Evolutionary conservation across 2,797 vertebrate species (phyloP).

Genomic region (Thalassophryne amazonica): DNA sequence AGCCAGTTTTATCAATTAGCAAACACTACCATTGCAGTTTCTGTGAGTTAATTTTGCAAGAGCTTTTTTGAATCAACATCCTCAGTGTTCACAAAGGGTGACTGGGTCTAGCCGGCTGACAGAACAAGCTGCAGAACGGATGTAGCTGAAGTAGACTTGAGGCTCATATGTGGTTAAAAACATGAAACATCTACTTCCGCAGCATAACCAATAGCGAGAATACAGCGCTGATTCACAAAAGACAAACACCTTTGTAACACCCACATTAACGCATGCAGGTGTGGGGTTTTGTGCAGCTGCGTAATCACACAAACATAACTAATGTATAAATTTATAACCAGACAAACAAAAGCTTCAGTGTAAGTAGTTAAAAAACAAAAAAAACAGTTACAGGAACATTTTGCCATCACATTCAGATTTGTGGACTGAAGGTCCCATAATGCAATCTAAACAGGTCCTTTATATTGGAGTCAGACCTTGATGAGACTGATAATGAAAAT

Average conservation of each 20-base stretch:
- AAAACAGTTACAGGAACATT: constrained; percentile 12
- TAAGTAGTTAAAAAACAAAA: not conserved
- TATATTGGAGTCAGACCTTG: constrained; percentile 29
- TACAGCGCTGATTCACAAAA: constrained; percentile 78
- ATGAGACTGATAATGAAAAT: constrained; percentile 38
- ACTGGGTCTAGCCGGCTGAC: constrained; percentile 24
- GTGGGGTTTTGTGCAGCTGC: constrained; percentile 4
- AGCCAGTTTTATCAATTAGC: too few species aligned
- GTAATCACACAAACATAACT: constrained; percentile 4
- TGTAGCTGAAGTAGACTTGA: constrained; percentile 61
- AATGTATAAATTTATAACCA: constrained; percentile 23
- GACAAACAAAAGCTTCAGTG: not conserved
- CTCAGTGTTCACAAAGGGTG: constrained; percentile 18
- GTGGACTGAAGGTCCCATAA: constrained; percentile 26
- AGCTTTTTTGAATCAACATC: too few species aligned
- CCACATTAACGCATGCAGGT: constrained; percentile 8
- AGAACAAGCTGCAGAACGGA: constrained; percentile 59
- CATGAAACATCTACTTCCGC: constrained; percentile 77
- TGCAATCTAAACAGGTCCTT: constrained; percentile 35
- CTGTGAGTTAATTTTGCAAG: too few species aligned
- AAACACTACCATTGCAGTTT: too few species aligned
- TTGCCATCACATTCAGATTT: constrained; percentile 25
- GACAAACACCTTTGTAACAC: constrained; percentile 56
- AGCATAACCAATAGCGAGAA: constrained; percentile 61
- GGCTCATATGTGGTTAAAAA: constrained; percentile 76